Conservation (phyloP, 2,797 vertebrate genomes). For the Mycteria americana region DNA sequence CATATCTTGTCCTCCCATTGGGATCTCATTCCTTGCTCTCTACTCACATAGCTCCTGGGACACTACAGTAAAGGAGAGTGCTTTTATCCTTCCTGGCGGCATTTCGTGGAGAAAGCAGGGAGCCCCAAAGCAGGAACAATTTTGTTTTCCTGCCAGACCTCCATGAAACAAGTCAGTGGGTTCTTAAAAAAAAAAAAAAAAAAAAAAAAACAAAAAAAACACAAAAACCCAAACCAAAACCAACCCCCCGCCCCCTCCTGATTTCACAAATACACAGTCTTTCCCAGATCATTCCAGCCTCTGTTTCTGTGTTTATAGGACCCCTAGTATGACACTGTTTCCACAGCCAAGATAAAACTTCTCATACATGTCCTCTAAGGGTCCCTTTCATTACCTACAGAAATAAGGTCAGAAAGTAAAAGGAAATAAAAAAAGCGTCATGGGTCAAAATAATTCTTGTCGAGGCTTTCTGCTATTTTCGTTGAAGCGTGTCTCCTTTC, state of each 20-base stretch:
- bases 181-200: neutral
- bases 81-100: neutral
- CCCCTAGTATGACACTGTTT: neutral
- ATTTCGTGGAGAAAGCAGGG: neutral
- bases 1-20: fast-evolving
- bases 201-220: too few species aligned
- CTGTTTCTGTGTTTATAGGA: neutral
- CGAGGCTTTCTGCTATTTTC: neutral
- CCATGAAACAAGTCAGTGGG: neutral
- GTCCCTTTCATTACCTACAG: neutral
- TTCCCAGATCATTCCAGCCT: neutral
- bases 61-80: fast-evolving
- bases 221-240: too few species aligned
- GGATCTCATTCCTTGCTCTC: neutral
- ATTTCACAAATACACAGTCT: neutral
- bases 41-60: fast-evolving
- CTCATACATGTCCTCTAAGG: neutral
- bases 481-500: neutral
- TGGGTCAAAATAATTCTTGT: neutral
- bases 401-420: neutral
- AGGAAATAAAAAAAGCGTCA: neutral
- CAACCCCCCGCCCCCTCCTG: too few species aligned
- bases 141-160: neutral
- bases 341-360: neutral
- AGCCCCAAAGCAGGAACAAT: neutral